phyloP scores from a whole-genome alignment of 2,888 invertebrate genomes.

The Bugula neritina region DNA sequence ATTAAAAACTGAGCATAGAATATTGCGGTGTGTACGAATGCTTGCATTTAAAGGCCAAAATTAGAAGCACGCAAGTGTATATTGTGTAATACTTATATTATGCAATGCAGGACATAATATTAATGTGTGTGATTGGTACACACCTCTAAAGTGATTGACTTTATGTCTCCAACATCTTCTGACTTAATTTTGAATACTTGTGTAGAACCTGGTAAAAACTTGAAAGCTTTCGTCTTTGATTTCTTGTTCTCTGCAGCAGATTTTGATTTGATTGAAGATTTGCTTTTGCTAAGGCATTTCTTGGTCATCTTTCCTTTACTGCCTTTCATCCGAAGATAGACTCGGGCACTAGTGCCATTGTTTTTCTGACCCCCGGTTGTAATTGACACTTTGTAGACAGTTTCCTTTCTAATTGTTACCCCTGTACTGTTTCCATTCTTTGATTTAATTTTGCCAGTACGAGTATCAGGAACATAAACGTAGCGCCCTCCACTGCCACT shows the following conservation, averaged over 20 bases:
- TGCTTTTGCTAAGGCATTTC: constrained; percentile 45
- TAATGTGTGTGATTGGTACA: constrained; percentile 24
- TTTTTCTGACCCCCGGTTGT: constrained; percentile 48
- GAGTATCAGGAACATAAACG: background rate
- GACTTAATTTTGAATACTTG: constrained; percentile 49
- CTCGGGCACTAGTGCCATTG: constrained; percentile 51
- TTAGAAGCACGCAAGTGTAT: too few relatives aligned
- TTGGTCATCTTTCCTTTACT: constrained; percentile 46
- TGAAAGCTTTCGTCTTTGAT: constrained; percentile 41
- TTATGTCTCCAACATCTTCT: constrained; percentile 49
- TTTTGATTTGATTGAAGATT: constrained; percentile 39
- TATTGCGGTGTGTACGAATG: too few relatives aligned
- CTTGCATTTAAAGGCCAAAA: too few relatives aligned
- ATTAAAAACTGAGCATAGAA: too few relatives aligned
- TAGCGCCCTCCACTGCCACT: background rate
- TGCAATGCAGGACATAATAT: background rate
- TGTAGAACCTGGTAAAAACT: constrained; percentile 48
- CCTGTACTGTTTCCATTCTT: background rate
- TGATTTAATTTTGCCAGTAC: background rate
- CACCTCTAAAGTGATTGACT: constrained; percentile 50
- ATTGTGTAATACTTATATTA: background rate
- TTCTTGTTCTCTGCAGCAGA: background rate
- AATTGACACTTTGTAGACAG: constrained; percentile 48
- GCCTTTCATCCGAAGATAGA: constrained; percentile 47
- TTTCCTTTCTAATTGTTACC: background rate